Evolutionary conservation across 2,797 vertebrate species (phyloP).

Genomic region (Leptodactylus fallax): DNA sequence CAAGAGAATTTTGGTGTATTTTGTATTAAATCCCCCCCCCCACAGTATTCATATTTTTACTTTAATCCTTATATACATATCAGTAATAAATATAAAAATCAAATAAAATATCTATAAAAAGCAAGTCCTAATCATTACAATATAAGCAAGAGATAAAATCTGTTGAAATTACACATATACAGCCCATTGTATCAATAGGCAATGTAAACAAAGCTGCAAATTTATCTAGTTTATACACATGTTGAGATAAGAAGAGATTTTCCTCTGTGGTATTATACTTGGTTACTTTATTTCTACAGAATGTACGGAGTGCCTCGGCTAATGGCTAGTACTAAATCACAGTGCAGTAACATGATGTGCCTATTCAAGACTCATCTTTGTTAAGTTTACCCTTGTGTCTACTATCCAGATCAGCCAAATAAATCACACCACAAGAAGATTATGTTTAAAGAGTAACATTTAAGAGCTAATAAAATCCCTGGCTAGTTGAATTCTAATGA

Average conservation of each 20-base stretch:
- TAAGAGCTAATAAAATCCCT: conserved; percentile 67
- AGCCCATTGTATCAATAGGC: background rate
- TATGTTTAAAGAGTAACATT: conserved; percentile 67
- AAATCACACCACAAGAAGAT: conserved; percentile 69
- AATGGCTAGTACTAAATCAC: conserved; percentile 61
- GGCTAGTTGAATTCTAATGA: conserved; percentile 69
- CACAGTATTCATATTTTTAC: background rate
- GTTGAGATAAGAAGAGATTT: background rate
- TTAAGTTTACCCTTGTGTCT: conserved; percentile 66
- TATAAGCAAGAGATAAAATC: background rate
- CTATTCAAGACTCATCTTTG: conserved; percentile 61
- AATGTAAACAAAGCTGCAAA: background rate
- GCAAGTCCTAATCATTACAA: background rate
- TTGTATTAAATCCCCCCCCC: no score
- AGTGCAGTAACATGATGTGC: conserved; percentile 23
- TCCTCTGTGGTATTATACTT: background rate
- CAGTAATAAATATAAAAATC: background rate
- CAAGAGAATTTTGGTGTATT: no score
- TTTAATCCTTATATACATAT: background rate
- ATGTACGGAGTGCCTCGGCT: conserved; percentile 14
- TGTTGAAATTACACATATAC: background rate
- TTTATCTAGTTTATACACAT: background rate
- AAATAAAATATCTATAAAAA: background rate
- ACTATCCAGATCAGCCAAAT: conserved; percentile 60
- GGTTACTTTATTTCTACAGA: conserved; percentile 8